Conservation (phyloP, 2,888 invertebrate genomes). For the Ecdyonurus torrentis region DNA sequence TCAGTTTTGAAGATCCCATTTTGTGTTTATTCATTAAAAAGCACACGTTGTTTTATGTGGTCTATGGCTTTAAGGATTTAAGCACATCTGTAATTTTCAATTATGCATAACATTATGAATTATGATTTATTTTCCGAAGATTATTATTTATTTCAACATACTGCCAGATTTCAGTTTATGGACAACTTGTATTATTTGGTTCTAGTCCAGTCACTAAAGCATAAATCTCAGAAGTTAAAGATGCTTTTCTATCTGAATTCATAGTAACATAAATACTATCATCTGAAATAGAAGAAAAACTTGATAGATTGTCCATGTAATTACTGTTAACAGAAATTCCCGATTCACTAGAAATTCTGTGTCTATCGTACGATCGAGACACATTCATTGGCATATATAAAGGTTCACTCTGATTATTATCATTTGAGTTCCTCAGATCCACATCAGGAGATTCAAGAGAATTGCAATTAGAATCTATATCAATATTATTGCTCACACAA, state of each 20-base stretch:
- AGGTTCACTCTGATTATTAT: neutral
- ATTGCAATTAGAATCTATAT: no score
- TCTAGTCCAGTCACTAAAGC: neutral
- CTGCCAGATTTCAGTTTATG: no score
- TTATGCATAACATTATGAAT: no score
- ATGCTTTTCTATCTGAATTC: neutral
- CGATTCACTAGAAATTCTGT: neutral
- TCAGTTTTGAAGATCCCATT: no score
- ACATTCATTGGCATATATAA: neutral
- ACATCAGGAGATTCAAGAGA: neutral
- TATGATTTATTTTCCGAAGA: no score
- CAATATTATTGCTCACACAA: neutral
- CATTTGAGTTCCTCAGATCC: neutral
- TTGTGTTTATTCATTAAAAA: no score
- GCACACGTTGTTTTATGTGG: no score
- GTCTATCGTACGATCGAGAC: neutral
- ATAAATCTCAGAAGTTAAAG: neutral
- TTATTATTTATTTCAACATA: no score
- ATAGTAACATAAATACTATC: constrained; percentile 1
- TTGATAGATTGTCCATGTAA: neutral
- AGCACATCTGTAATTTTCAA: no score
- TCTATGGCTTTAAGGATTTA: no score
- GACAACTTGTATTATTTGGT: neutral
- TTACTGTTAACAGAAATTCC: neutral
- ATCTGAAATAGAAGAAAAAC: neutral